Conservation (phyloP, 2,888 invertebrate genomes). For the Cistogaster globosa region DNA sequence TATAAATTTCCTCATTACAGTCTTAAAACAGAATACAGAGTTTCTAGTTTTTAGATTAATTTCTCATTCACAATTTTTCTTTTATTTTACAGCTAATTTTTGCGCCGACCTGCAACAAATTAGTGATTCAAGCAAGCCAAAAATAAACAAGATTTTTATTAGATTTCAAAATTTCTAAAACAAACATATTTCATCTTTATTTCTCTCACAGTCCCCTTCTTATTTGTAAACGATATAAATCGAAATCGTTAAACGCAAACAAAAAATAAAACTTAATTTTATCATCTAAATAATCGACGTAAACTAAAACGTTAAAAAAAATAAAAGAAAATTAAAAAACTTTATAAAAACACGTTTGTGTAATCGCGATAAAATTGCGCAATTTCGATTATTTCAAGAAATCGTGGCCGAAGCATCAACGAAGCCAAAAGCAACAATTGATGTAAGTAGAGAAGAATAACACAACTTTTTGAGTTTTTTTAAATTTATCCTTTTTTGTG, state of each 20-base stretch:
- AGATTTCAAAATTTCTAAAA: constrained; percentile 34
- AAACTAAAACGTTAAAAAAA: constrained; percentile 14
- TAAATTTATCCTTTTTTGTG: constrained; percentile 1
- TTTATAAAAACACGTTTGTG: constrained; percentile 34
- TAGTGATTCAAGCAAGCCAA: constrained; percentile 41
- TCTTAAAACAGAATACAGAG: background rate
- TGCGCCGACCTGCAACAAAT: constrained; percentile 26
- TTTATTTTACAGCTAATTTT: constrained; percentile 55
- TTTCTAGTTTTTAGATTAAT: background rate
- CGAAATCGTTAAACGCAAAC: background rate
- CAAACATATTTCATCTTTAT: constrained; percentile 8
- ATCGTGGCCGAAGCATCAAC: constrained; percentile 79
- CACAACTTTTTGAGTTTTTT: constrained; percentile 4
- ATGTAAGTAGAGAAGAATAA: constrained; percentile 77
- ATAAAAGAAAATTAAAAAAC: constrained; percentile 28
- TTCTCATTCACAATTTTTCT: constrained; percentile 21
- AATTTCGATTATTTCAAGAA: constrained; percentile 57
- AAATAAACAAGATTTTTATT: constrained; percentile 30
- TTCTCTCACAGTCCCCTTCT: constrained; percentile 2
- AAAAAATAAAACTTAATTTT: no score
- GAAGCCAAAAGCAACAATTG: constrained; percentile 77
- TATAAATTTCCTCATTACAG: no score
- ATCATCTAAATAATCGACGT: background rate
- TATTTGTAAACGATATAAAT: constrained; percentile 22
- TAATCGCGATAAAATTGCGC: constrained; percentile 38